Evolutionary conservation across 1,140 invertebrate species (phyloP).

Genomic region (Drosophila lacteicornis): DNA sequence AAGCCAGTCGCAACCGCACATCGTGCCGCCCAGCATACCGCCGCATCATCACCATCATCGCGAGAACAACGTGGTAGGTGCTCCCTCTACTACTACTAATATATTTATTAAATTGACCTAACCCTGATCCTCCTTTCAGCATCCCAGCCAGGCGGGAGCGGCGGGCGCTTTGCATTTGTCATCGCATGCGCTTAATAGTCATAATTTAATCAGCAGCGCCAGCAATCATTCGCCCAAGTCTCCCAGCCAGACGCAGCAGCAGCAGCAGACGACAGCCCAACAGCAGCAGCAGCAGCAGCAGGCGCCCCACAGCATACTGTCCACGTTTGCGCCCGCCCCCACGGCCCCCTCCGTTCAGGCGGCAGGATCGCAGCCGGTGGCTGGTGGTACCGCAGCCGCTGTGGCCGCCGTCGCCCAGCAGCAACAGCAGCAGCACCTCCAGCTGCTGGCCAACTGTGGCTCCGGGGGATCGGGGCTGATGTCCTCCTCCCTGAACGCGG

Average conservation of each 20-base stretch:
- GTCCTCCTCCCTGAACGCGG: constrained; percentile 83
- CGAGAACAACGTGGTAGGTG: constrained; percentile 75
- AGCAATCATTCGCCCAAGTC: constrained; percentile 85
- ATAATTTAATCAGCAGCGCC: constrained; percentile 81
- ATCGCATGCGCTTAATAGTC: constrained; percentile 84
- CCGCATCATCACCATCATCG: constrained; percentile 82
- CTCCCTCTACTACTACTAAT: not conserved
- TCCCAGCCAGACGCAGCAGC: constrained; percentile 79
- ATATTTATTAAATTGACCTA: constrained; percentile 10
- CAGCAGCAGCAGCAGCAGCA: constrained; percentile 57
- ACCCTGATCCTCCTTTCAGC: constrained; percentile 58
- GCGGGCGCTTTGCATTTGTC: constrained; percentile 78
- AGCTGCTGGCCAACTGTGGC: constrained; percentile 69
- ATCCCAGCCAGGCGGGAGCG: constrained; percentile 57
- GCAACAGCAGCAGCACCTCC: constrained; percentile 81
- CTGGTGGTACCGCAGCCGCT: constrained; percentile 66
- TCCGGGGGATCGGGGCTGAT: constrained; percentile 73
- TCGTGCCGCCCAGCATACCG: constrained; percentile 81
- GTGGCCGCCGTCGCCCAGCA: constrained; percentile 81
- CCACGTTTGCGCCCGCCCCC: constrained; percentile 71
- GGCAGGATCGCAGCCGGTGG: constrained; percentile 32
- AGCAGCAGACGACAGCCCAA: constrained; percentile 54
- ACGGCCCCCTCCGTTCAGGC: constrained; percentile 31
- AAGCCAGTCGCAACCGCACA: constrained; percentile 83
- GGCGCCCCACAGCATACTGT: constrained; percentile 44